Conservation (phyloP, 2,113 vertebrate genomes). For the Equus quagga region DNA sequence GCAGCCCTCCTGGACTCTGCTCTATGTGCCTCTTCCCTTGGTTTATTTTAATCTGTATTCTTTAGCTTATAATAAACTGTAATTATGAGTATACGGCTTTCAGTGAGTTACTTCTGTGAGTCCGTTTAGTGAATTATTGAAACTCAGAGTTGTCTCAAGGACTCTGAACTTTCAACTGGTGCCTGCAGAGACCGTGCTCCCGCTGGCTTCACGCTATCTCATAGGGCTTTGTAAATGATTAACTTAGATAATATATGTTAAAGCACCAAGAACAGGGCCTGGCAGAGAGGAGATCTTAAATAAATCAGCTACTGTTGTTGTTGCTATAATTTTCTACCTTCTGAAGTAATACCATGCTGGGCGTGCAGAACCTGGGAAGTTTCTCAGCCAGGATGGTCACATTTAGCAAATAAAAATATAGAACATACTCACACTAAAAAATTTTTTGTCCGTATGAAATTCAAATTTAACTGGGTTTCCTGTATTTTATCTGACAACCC, state of each 20-base stretch:
- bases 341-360: background rate
- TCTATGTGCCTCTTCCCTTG: accelerated
- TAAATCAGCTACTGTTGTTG: background rate
- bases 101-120: background rate
- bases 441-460: background rate
- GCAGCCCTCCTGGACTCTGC: background rate
- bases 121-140: background rate
- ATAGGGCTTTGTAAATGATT: background rate
- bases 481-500: background rate
- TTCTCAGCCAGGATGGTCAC: background rate
- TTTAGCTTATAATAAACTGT: background rate
- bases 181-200: background rate
- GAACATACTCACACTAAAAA: background rate
- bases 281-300: background rate
- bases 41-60: background rate
- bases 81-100: background rate
- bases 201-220: background rate
- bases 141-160: background rate
- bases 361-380: background rate
- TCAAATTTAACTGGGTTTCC: background rate
- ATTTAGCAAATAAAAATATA: background rate
- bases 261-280: background rate
- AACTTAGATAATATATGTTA: background rate
- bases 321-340: background rate
- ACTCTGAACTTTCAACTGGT: background rate